These are phyloP conservation scores for Oikopleura dioica DNA, from an alignment of 23 tunicate genomes.

Conservation along the genomic window DNA sequence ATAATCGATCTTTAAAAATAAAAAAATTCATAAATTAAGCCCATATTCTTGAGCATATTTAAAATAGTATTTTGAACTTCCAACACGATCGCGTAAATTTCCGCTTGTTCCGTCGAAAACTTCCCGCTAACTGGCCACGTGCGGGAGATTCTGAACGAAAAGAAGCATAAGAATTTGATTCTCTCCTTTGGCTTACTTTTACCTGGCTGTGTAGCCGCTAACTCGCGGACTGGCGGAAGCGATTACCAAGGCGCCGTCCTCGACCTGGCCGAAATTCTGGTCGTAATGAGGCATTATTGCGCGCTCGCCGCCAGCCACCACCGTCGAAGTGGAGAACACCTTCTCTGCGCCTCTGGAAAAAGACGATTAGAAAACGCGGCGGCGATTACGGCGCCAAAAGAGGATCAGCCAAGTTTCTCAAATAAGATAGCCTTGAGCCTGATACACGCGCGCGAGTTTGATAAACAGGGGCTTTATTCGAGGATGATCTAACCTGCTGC, in stretches of 20 bases:
- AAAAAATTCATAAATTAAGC: too few relatives aligned
- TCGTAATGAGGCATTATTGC: background rate
- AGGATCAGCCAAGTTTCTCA: too few relatives aligned
- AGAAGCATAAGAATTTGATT: too few relatives aligned
- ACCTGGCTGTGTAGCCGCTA: background rate
- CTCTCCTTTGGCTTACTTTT: too few relatives aligned
- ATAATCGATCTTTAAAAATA: too few relatives aligned
- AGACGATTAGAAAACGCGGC: too few relatives aligned
- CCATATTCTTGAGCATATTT: background rate
- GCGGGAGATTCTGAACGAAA: background rate
- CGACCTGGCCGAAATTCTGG: background rate
- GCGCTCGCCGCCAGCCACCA: constrained; percentile 1
- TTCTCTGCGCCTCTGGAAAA: background rate
- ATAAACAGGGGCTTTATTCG: too few relatives aligned
- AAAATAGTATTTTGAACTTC: background rate
- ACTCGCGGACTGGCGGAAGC: background rate
- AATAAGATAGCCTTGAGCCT: too few relatives aligned
- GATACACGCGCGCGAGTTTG: too few relatives aligned
- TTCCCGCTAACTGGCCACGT: constrained; percentile 5
- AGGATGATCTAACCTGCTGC: too few relatives aligned
- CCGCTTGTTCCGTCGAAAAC: constrained; percentile 7
- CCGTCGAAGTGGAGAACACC: background rate
- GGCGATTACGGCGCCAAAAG: too few relatives aligned
- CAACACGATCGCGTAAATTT: background rate
- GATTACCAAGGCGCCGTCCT: background rate